Evolutionary conservation across 2,113 vertebrate genomes (phyloP), one percentile per base, ranked within the genome.

Genomic region (Oenanthe melanoleuca): DNA sequence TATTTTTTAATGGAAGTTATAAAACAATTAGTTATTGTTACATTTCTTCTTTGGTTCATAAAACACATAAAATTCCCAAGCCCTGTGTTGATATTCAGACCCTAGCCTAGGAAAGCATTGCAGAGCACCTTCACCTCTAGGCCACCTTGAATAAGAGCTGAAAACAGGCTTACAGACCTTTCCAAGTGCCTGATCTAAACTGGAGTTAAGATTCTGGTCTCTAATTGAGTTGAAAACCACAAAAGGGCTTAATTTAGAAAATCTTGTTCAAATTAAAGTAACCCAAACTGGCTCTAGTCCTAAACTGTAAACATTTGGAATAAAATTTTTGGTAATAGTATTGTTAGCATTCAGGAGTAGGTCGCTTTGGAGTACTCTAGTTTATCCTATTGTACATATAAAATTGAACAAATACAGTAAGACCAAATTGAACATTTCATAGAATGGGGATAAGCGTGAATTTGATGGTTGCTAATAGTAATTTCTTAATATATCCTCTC

Each of bases 221-320:
- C 53, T 75, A 67, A 87, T 40, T 84, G 44, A 56, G 25, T 67
- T 89, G 70, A 86, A 89, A 91, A 37, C 52, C 44, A 37, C 53
- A 83, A 84, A 91, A 84, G 61, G 22, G 11, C 29, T 94, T 77
- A 3, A 72, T 70, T 90, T 72, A 80, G 37, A 92, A 93, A 95
- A 96, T 40, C 71, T 92, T 77, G 57, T 80, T 92, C 21, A 9
- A 60, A 92, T 92, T 86, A 95, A 67, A 86, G 16, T 75, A 92
- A 61, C 8, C 37, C 29, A 85, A 88, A 90, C 25, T 57, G 66
- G 63, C 71, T 93, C 42, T 71, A 88, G 74, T 90, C 13, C 44
- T 87, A 63, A 92, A 91, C 33, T 86, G 34, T 59, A 72, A 81
- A 80, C 20, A 52, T 78, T 60, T 77, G 74, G 57, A 86, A 73